Base-by-base conservation (phyloP, 2,888 invertebrate genomes). In the Heliconius ismenius region DNA sequence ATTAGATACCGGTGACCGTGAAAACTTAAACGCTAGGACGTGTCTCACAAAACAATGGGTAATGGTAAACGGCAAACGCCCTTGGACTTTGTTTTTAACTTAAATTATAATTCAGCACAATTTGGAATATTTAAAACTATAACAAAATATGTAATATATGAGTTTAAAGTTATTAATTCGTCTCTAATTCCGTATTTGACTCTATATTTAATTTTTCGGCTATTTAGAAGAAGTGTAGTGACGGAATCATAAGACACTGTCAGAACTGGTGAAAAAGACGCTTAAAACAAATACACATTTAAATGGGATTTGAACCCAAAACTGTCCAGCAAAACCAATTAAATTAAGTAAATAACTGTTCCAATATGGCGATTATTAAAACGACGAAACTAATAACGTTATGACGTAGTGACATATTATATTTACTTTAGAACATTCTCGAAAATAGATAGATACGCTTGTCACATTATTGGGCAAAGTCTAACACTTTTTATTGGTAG, bases 371-470 rank as follows among this genome's bases (percentile, higher is more conserved):
- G 15, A 43, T 15, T n/a, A 70, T 70, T 70, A 58, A 36, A 58
- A 58, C 6, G n/a, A n/a, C n/a, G n/a, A n/a, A 70, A 32, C 58
- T 70, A 32, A 58, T 70, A n/a, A 24, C n/a, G 32, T 58, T 36
- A 70, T 58, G 36, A 60, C 9, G 28, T 70, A 36, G 9, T n/a
- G 18, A 49, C 49, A 32, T 70, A 58, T 69, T 6, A 28, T 24
- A 24, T 58, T 54, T 58, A 58, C 24, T 58, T 70, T 70, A 36
- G 58, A 70, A 70, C 28, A 24, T 58, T 70, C 70, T 70, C 32
- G 70, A 58, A 70, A 54, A 24, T 7, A 49, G n/a, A 58, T 21
- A 49, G n/a, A 58, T 21, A 21, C 65, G n/a, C 13, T 65, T 36
- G 11, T 24, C 24, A 65, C 43, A 43, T 26, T 67, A 24, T 67